Conservation (phyloP, 2,797 vertebrate species). For the Melanotaenia pygmaea region DNA sequence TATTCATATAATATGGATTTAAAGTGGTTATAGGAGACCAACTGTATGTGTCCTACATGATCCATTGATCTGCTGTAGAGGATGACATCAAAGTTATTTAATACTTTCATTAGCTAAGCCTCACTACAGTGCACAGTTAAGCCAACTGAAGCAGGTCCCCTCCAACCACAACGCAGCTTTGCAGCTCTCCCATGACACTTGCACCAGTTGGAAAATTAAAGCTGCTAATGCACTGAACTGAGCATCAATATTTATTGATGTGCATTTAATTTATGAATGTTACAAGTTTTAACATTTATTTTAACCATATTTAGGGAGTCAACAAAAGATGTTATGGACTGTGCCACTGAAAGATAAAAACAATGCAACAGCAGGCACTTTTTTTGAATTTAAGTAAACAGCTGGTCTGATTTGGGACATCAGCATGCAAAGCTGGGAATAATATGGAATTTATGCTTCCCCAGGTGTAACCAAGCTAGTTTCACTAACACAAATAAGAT, state of each 20-base stretch:
- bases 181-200: constrained; percentile 23
- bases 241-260: background rate
- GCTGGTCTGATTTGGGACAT: background rate
- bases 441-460: background rate
- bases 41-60: constrained; percentile 63
- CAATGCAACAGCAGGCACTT: background rate
- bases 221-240: background rate
- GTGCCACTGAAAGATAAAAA: background rate
- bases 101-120: constrained; percentile 60
- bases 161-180: constrained; percentile 27
- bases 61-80: constrained; percentile 45
- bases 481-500: background rate
- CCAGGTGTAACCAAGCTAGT: background rate
- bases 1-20: constrained; percentile 44
- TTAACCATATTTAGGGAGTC: background rate
- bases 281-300: background rate
- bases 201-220: constrained; percentile 14
- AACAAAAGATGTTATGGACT: background rate
- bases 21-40: constrained; percentile 47
- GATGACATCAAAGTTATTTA: constrained; percentile 57
- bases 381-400: constrained; percentile 4
- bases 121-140: constrained; percentile 53
- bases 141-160: constrained; percentile 44
- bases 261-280: background rate
- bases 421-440: background rate